phyloP scores from a whole-genome alignment of 1,140 invertebrate species.

The Phymorhynchus buccinoides region DNA sequence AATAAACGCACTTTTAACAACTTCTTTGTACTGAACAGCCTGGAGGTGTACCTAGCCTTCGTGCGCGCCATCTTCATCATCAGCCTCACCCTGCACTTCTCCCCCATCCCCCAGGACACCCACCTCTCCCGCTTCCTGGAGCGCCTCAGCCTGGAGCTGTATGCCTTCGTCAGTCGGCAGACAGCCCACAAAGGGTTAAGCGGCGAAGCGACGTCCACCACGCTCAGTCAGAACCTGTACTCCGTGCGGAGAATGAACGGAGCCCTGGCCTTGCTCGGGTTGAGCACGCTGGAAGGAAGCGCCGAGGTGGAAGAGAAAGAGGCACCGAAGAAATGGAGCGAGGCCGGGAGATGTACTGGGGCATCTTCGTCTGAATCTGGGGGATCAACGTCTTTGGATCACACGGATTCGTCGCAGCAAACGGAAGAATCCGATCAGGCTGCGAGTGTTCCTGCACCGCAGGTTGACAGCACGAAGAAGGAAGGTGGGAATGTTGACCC shows the following conservation, averaged over 20 bases:
- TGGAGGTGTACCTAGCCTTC: conserved; percentile 37
- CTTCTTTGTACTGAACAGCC: conserved; percentile 35
- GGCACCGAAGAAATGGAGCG: conserved; percentile 2
- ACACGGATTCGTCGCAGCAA: neutral
- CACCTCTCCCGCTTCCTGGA: conserved; percentile 31
- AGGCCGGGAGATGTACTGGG: neutral
- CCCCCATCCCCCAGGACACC: conserved; percentile 28
- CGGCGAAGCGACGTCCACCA: neutral
- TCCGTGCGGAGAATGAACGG: conserved; percentile 30
- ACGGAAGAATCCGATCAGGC: neutral
- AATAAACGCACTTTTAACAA: no score
- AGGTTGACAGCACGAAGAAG: neutral
- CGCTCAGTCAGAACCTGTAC: neutral
- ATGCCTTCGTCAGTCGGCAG: conserved; percentile 16
- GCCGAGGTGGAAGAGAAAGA: neutral
- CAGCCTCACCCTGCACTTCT: conserved; percentile 35
- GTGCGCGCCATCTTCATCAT: conserved; percentile 40
- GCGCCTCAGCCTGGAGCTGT: conserved; percentile 41
- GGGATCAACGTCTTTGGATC: neutral
- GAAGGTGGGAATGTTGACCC: neutral
- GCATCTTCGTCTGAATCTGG: neutral
- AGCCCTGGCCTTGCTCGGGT: conserved; percentile 8
- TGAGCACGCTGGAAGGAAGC: conserved; percentile 24
- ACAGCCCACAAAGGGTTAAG: no score
- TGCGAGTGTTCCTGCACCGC: neutral